Base-by-base conservation (phyloP, 2,888 invertebrate genomes). In the Chalcis sispes region DNA sequence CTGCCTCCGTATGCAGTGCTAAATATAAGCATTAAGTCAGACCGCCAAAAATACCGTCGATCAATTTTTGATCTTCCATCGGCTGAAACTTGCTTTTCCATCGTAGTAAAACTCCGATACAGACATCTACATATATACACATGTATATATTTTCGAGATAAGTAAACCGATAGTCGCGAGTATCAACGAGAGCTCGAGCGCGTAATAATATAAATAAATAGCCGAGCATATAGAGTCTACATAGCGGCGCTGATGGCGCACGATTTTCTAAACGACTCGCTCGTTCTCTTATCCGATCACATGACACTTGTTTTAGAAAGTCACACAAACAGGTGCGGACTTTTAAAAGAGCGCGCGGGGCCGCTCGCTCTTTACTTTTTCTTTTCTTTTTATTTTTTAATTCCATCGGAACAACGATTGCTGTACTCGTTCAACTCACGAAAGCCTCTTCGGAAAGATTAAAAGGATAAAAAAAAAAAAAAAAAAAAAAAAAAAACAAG, bases 221-320 rank as follows among this genome's bases (percentile, higher is more conserved):
- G 7, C 13, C 42, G 15, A 13, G 7, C 15, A 42, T 13, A 32
- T 3, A 32, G 42, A 13, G 15, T 8, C 15, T 42, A 42, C 15
- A 42, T 2, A 42, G 42, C 42, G 8, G 15, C 15, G 42, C 2
- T 2, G 13, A 13, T 8, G 42, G 2, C 7, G 15, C 8, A 27
- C 7, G 23, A n/a, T 25, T 52, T 40, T 40, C 36, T 54, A 66
- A 66, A 29, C 29, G 1, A 42, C 13, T 15, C 13, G 15, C 8
- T 42, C 42, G 42, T 15, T 8, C 23, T 52, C 65, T n/a, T n/a
- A n/a, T 40, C 23, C 54, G 66, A 46, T 67, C 67, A 58, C 67
- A 67, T 58, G 67, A 67, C 56, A 56, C 67, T 67, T 58, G 67
- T 58, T 67, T 67, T 48, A 56, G 67, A 67, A 58, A 67, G 67